Evolutionary conservation across 2,113 vertebrate species (phyloP), one percentile per base, ranked within the genome.

Genomic region (Oophaga pumilio): DNA sequence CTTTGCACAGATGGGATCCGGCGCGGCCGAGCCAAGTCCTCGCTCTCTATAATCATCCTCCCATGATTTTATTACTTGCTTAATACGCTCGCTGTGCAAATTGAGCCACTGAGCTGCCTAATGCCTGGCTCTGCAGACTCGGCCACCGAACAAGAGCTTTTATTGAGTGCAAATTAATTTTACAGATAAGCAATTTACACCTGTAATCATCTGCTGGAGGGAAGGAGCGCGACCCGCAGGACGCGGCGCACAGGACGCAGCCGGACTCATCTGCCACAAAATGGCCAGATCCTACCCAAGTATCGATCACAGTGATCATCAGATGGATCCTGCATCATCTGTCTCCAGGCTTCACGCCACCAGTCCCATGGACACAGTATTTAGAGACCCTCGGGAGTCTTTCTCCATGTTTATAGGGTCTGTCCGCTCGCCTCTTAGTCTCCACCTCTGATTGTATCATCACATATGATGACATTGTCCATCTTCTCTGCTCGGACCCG

Each of bases 81-180:
- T 43, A 74, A 74, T 50, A 22, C 8, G 43, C 71, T 74, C 71
- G 9, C n/a, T 73, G 69, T 73, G 69, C 33, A 68, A 26, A 68
- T 68, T 68, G 66, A 68, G 66, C 68, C 26, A 28, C 68, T 33
- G 26, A 28, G 69, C 26, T 17, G 18, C 17, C 43, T 76, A 22
- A 76, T n/a, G 73, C 52, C 73, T 76, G 69, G 18, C 20, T 52
- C 18, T 10, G 3, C 69, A 73, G 28, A 73, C 69, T 33, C 73
- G 43, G 43, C 73, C 49, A 12, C 43, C 49, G 28, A 74, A 74
- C 28, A 74, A 74, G 49, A 49, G 49, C 49, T 52, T 76, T 76
- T 52, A 76, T 76, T 50, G 49, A 76, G 49, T n/a, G 73, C 73
- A 50, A 76, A 76, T 76, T 76, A 50, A 76, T 76, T 76, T 50